Conservation (phyloP, 2,888 invertebrate genomes). For the Epicampocera succincta region DNA sequence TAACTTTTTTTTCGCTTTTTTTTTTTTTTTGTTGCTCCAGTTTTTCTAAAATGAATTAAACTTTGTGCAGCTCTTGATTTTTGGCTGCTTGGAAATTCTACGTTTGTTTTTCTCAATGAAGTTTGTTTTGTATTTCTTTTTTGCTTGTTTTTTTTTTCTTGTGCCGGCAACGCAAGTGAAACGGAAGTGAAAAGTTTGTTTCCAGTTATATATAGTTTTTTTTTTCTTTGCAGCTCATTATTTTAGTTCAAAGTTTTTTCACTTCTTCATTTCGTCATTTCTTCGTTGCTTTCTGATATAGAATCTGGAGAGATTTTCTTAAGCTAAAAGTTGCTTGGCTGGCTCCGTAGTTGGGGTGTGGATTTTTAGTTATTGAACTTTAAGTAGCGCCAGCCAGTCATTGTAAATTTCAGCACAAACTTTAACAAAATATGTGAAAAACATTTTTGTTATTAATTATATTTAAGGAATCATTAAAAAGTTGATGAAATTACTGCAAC, state of each 20-base stretch:
- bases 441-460: too few relatives aligned
- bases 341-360: not conserved
- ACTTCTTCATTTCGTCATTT: not conserved
- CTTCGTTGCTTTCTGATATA: too few relatives aligned
- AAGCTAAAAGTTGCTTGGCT: not conserved
- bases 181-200: constrained; percentile 64
- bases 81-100: not conserved
- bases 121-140: not conserved
- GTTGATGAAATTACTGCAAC: too few relatives aligned
- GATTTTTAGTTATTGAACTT: not conserved
- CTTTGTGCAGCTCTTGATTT: constrained; percentile 21
- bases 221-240: not conserved
- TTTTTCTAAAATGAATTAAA: constrained; percentile 20
- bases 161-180: constrained; percentile 36
- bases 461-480: too few relatives aligned
- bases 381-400: not conserved
- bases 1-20: constrained; percentile 14
- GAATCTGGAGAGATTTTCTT: not conserved
- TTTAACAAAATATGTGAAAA: too few relatives aligned
- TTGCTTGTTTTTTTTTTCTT: not conserved
- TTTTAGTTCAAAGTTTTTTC: too few relatives aligned
- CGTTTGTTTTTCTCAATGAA: not conserved
- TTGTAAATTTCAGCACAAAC: not conserved
- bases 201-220: constrained; percentile 48
- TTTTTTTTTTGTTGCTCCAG: constrained; percentile 1